Conservation (phyloP, 2,797 vertebrate genomes). For the Urocyon cinereoargenteus region DNA sequence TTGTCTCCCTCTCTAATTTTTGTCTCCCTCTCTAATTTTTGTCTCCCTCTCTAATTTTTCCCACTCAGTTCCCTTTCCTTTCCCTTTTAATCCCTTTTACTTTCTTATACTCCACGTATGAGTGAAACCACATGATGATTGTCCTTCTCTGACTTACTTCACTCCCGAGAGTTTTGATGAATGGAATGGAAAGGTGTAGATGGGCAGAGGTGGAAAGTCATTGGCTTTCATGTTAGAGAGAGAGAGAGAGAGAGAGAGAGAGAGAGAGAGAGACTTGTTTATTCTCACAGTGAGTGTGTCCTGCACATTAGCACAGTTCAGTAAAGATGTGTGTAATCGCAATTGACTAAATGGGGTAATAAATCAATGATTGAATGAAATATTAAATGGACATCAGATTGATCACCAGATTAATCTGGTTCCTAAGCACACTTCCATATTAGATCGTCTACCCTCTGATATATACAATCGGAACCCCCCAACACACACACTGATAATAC, state of each 20-base stretch:
- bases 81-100: too few species aligned
- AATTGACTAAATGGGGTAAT: neutral
- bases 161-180: neutral
- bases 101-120: too few species aligned
- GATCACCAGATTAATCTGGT: neutral
- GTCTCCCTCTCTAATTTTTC: too few species aligned
- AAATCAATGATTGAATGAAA: neutral
- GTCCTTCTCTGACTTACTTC: too few species aligned
- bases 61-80: too few species aligned
- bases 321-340: neutral
- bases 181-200: neutral
- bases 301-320: neutral
- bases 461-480: neutral
- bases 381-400: neutral
- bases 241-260: neutral
- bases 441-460: neutral
- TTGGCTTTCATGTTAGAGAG: neutral
- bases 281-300: too few species aligned
- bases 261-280: neutral
- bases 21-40: too few species aligned
- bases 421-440: neutral
- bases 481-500: rapidly evolving
- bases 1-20: too few species aligned
- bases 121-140: too few species aligned
- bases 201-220: neutral